These are phyloP conservation scores for Cossypha caffra DNA, from an alignment of 2,797 vertebrate genomes.

Conservation along the genomic window DNA sequence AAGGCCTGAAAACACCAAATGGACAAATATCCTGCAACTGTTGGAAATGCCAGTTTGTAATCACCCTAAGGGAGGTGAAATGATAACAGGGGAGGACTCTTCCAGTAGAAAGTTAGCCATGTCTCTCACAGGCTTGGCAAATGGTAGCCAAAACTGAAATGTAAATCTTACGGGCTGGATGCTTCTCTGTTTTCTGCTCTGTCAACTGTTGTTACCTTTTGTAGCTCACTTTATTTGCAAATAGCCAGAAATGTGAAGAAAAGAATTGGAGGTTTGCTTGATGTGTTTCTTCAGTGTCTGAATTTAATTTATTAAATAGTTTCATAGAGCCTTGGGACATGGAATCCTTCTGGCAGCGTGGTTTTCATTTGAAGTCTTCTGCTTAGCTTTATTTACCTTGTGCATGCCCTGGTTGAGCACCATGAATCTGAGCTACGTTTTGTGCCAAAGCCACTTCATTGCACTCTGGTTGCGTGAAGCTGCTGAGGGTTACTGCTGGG, in stretches of 20 bases:
- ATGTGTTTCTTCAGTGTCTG: not conserved
- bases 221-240: not conserved
- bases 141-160: not conserved
- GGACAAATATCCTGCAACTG: not conserved
- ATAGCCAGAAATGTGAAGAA: not conserved
- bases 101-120: not conserved
- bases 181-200: not conserved
- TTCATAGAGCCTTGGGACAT: not conserved
- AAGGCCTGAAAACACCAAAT: not conserved
- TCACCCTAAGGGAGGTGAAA: not conserved
- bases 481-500: not conserved
- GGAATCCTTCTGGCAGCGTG: not conserved
- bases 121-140: not conserved
- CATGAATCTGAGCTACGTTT: not conserved
- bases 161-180: not conserved
- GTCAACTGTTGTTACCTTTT: not conserved
- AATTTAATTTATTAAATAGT: not conserved
- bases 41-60: not conserved
- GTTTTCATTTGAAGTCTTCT: not conserved
- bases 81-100: not conserved
- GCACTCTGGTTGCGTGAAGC: not conserved
- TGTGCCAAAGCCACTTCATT: not conserved
- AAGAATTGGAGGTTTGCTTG: not conserved
- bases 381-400: not conserved
- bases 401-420: not conserved